Evolutionary conservation across 2,888 invertebrate species (phyloP), one percentile per base, ranked within the genome.

Genomic region (Heliconius hortense): DNA sequence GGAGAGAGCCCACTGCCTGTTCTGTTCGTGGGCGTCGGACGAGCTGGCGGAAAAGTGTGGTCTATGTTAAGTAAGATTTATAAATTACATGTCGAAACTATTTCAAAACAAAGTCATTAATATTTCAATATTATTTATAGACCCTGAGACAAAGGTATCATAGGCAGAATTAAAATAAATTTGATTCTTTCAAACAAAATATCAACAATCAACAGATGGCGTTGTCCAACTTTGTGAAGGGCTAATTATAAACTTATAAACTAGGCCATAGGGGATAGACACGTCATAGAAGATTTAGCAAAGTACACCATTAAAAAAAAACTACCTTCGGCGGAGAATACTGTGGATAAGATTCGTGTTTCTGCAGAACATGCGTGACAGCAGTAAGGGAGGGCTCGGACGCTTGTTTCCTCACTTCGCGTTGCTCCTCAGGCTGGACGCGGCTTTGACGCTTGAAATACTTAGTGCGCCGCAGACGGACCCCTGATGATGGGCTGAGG

Each of bases 261-360:
- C n/a, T 56, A 56, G n/a, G 3, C n/a, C 3, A 11, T 43, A 15
- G 13, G 43, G 15, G 43, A 13, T 43, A 15, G 15, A 43, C 8
- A 31, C 31, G 31, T 8, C 35, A 43, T 43, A 43, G 1, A 43
- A 43, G 4, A 15, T 35, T 43, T 15, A 15, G 4, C 43, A 43
- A 43, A 43, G 13, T 43, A 10, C 35, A 48, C 48, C 18, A 48
- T 43, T 43, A 13, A 13, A 43, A 48, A 48, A 48, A 48, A 48
- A 18, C 18, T 66, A 90, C 90, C 89, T 87, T 89, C 1, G 84
- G 53, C 11, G 83, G 63, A 2, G 80, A 81, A 77, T 89, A 91
- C 77, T 90, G 92, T 31, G 93, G 93, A 78, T 92, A 92, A 1
- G 93, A 93, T 69, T 89, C 88, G 77, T 92, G 90, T 79, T 91